Percentiles rank a stretch among this genome's conserved stretches.
Conservation (phyloP, 92 coral and sea anemone genomes). For the Zoanthus sansibaricus region DNA sequence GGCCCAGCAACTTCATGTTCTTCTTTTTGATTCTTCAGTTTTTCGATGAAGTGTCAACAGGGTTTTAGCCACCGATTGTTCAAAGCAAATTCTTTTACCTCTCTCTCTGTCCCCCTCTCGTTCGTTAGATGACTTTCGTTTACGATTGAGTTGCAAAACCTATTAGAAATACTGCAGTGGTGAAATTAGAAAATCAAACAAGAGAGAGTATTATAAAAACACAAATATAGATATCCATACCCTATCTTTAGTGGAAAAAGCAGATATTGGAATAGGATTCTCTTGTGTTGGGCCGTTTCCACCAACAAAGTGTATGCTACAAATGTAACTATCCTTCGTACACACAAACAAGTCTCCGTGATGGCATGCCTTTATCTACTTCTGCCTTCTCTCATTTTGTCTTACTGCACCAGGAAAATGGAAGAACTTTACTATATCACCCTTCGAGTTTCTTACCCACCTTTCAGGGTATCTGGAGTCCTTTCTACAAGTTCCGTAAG, state of each 20-base stretch:
- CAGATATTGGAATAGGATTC: neutral
- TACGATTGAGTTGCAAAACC: slow-evolving; percentile 65
- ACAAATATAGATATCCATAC: slow-evolving; percentile 47
- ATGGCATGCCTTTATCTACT: too few species aligned
- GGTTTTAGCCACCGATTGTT: slow-evolving; percentile 64
- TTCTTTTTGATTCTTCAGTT: slow-evolving; percentile 61
- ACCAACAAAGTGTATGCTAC: too few species aligned
- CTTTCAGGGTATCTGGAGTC: too few species aligned
- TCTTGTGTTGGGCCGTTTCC: too few species aligned
- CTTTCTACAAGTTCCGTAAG: too few species aligned
- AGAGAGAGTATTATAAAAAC: slow-evolving; percentile 40
- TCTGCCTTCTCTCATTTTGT: too few species aligned
- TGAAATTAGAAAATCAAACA: slow-evolving; percentile 25
- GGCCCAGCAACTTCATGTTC: slow-evolving; percentile 64
- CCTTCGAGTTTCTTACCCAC: too few species aligned
- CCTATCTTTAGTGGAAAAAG: slow-evolving; percentile 64
- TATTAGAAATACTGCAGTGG: slow-evolving; percentile 34
- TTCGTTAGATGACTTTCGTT: slow-evolving; percentile 64
- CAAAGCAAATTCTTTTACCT: slow-evolving; percentile 67
- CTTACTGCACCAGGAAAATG: too few species aligned
- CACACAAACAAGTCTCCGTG: too few species aligned
- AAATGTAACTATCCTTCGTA: too few species aligned
- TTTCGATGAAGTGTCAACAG: slow-evolving; percentile 60
- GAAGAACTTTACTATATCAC: too few species aligned
- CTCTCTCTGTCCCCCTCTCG: slow-evolving; percentile 59